phyloP scores from a whole-genome alignment of 2,888 invertebrate genomes.

The Xanthorhoe spadicearia region DNA sequence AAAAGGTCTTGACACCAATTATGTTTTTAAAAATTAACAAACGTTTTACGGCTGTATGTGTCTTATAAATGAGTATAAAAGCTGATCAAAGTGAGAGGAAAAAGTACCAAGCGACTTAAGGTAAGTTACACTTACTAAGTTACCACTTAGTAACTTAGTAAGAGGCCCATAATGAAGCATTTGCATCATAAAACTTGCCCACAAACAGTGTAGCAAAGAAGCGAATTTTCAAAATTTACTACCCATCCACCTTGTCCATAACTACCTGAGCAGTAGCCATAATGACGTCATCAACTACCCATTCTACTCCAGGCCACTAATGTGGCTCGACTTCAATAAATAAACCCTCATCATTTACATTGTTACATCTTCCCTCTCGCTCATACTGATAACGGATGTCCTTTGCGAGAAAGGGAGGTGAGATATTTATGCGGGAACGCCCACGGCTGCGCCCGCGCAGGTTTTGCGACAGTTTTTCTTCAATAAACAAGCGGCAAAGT shows the following conservation, averaged over 20 bases:
- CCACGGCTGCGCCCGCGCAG: constrained; percentile 65
- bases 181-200: neutral
- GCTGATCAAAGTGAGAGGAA: neutral
- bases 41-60: no score
- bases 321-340: constrained; percentile 57
- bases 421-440: constrained; percentile 63
- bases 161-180: neutral
- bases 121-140: neutral
- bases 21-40: no score
- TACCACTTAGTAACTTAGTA: neutral
- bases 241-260: constrained; percentile 9
- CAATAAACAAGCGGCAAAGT: constrained; percentile 59
- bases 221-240: constrained; percentile 23
- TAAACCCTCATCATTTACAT: constrained; percentile 69
- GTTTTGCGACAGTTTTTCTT: constrained; percentile 67
- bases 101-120: neutral
- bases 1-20: no score
- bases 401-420: constrained; percentile 52
- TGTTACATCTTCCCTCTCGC: constrained; percentile 45
- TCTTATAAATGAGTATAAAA: neutral
- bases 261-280: constrained; percentile 27
- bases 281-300: constrained; percentile 38
- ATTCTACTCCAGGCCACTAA: constrained; percentile 41
- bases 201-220: constrained; percentile 21
- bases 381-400: constrained; percentile 4